These are phyloP conservation scores for Sardina pilchardus DNA, from an alignment of 2,113 vertebrate genomes.

Conservation along the genomic window DNA sequence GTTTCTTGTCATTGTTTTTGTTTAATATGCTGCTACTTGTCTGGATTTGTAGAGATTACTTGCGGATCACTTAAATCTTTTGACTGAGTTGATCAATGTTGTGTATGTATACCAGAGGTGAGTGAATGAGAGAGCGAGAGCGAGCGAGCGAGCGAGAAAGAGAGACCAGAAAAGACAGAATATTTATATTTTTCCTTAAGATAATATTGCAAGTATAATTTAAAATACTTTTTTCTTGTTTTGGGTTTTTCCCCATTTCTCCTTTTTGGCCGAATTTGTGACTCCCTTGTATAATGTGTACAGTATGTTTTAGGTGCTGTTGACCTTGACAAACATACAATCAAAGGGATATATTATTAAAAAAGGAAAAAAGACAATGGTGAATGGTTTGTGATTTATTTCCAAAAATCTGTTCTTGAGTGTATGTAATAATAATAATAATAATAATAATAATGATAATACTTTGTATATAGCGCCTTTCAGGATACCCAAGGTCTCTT, in stretches of 20 bases:
- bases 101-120: not conserved
- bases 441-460: no score
- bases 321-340: conserved; percentile 29
- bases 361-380: not conserved
- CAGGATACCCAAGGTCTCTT: no score
- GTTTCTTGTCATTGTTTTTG: not conserved
- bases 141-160: not conserved
- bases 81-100: conserved; percentile 7
- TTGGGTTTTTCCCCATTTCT: conserved; percentile 9
- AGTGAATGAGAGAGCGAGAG: not conserved
- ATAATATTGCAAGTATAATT: conserved; percentile 28
- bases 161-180: conserved; percentile 14
- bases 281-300: conserved; percentile 27
- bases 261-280: conserved; percentile 3
- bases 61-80: conserved; percentile 12
- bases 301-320: conserved; percentile 30
- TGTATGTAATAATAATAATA: not conserved
- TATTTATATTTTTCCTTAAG: conserved; percentile 44
- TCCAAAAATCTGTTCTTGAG: not conserved
- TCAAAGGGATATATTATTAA: conserved; percentile 35
- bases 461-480: no score
- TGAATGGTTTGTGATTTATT: not conserved
- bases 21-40: conserved; percentile 15
- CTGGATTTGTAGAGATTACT: conserved; percentile 18
- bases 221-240: conserved; percentile 26